Evolutionary conservation across 2,797 vertebrate genomes (phyloP), one percentile per base, ranked within the genome.

Genomic region (Anguilla pacifica): DNA sequence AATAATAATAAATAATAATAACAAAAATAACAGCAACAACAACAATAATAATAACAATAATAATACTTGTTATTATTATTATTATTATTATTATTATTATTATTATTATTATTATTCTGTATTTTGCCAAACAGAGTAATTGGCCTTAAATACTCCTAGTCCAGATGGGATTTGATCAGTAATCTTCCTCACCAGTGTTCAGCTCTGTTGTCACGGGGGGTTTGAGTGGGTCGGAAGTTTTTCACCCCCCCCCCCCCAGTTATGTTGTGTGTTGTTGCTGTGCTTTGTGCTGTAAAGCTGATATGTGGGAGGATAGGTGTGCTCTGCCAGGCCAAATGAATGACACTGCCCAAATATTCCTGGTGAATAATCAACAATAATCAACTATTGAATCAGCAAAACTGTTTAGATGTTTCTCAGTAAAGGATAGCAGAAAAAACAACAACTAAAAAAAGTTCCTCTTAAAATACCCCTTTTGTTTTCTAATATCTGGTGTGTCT

Each of bases 341-440:
- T 87, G 51, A 79, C 82, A 70, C 25, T 86, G 81, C 86, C 67
- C 83, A 74, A 87, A 84, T 72, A 67, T 84, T 86, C 67, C 46
- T 31, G 83, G 85, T 84, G 86, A 77, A 86, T 70, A 82, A 79
- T 89, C 86, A 86, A 70, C 82, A 77, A 86, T 70, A 82, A 84
- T 89, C 86, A 86, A 70, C 82, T 64, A 53, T 67, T 84, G 61
- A 53, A 84, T 89, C 53, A 79, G 74, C 81, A 57, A 84, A 67
- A 86, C 51, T 84, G 67, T 86, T 84, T 35, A 25, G 46, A 55
- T 84, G 61, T 43, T 43, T 89, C 74, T 86, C 53, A 67, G 35
- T 53, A 61, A 57, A 25, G 53, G 35, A 84, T 74, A 85, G 86
- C 61, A 72, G 70, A 28, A 31, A n/a, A 59, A 59, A 49, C n/a